Conservation (phyloP, 2,113 vertebrate genomes). For the Heteronetta atricapilla region DNA sequence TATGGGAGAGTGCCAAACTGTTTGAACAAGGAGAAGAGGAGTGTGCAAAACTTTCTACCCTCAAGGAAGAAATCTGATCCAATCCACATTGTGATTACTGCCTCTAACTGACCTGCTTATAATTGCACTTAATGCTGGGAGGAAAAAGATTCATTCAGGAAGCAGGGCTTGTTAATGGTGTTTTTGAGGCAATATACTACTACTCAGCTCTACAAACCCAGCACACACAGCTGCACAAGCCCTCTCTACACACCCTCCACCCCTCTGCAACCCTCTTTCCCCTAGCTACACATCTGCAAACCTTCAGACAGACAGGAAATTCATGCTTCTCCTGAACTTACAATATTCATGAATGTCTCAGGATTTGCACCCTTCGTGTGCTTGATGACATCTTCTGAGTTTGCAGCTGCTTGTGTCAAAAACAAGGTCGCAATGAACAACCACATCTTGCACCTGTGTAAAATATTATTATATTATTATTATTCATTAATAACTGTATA, state of each 20-base stretch:
- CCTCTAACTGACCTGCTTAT: background rate
- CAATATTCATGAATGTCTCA: background rate
- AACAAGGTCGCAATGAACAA: background rate
- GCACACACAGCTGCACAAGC: accelerated
- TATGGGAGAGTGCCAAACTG: too few species aligned
- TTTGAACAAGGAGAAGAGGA: background rate
- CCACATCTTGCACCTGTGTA: slow-evolving; percentile 36
- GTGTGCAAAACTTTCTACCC: background rate
- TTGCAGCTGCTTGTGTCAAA: accelerated
- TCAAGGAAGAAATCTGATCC: background rate
- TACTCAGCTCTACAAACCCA: accelerated
- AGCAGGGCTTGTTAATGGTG: background rate
- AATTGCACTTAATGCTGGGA: background rate
- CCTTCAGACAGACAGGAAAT: background rate
- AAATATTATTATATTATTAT: background rate
- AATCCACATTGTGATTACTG: background rate
- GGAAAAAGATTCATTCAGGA: background rate
- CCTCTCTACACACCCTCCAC: too few species aligned
- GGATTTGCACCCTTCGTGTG: background rate
- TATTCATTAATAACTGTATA: background rate
- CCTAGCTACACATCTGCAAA: accelerated
- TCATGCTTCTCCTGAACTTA: slow-evolving; percentile 16
- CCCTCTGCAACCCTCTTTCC: background rate
- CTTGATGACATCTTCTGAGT: accelerated
- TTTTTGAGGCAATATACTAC: accelerated